Evolutionary conservation across 1,140 invertebrate species (phyloP).

Genomic region (Harlomillsia oculata): DNA sequence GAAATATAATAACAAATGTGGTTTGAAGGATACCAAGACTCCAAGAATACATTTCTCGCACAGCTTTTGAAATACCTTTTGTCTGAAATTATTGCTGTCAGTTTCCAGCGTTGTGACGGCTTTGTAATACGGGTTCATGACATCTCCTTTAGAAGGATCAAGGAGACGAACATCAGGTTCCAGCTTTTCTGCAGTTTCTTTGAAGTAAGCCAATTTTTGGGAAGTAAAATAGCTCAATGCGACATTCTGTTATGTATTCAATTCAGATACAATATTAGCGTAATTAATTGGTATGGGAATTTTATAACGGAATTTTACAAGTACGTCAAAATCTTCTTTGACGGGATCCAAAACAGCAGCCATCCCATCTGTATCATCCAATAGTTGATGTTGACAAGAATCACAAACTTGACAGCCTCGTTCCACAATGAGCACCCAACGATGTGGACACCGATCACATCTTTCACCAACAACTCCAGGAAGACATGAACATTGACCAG

Average conservation of each 20-base stretch:
- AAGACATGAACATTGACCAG: constrained; percentile 88
- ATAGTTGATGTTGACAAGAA: constrained; percentile 72
- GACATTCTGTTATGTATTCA: constrained; percentile 53
- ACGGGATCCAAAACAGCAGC: constrained; percentile 53
- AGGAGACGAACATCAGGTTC: constrained; percentile 54
- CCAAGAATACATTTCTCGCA: too few relatives aligned
- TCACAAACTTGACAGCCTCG: constrained; percentile 72
- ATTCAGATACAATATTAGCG: too few relatives aligned
- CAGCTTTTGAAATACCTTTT: too few relatives aligned
- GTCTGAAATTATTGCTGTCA: constrained; percentile 42
- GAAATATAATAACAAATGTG: not conserved
- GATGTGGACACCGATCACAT: constrained; percentile 84
- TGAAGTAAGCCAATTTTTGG: constrained; percentile 61
- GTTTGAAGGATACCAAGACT: too few relatives aligned
- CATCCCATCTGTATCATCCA: constrained; percentile 77
- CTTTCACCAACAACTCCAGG: constrained; percentile 89
- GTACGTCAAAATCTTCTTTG: constrained; percentile 57
- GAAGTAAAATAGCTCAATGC: constrained; percentile 67
- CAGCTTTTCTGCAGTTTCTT: constrained; percentile 54
- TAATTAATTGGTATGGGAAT: too few relatives aligned
- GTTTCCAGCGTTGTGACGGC: constrained; percentile 50
- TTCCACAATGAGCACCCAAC: constrained; percentile 63
- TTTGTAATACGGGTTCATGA: constrained; percentile 49
- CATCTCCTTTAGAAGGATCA: constrained; percentile 54
- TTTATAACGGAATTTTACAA: too few relatives aligned